Percentiles rank a stretch among this genome's conserved stretches.
These are phyloP conservation scores for Laticauda laticaudata DNA, from an alignment of 2,113 vertebrate genomes.

Conservation along the genomic window DNA sequence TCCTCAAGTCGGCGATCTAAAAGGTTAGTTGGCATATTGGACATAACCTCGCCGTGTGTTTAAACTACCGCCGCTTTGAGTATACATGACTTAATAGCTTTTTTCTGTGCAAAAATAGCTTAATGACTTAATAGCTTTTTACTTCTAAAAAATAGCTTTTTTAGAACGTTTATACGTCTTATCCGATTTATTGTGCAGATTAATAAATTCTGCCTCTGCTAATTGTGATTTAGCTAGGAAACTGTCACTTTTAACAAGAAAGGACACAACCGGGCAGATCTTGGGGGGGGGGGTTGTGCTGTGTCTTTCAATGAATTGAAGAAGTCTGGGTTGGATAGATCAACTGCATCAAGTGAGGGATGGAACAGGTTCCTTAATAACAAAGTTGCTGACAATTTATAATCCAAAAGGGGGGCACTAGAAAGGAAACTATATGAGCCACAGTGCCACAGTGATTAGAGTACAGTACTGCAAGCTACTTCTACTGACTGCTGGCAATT, in stretches of 20 bases:
- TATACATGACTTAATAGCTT: background rate
- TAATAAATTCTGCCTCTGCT: background rate
- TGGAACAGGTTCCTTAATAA: background rate
- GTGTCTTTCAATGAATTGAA: background rate
- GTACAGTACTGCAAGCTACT: no score
- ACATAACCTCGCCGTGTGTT: background rate
- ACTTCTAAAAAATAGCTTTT: background rate
- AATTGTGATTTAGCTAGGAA: background rate
- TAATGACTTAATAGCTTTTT: background rate
- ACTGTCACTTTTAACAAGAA: background rate
- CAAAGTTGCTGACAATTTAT: background rate
- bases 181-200: background rate
- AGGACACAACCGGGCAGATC: background rate
- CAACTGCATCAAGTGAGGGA: background rate
- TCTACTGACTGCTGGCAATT: no score
- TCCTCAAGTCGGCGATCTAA: background rate
- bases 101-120: no score
- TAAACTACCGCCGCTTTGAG: background rate
- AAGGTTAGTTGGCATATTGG: background rate
- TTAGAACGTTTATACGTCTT: background rate
- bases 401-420: background rate
- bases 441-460: no score
- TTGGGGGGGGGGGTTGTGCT: background rate
- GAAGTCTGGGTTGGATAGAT: background rate
- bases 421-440: background rate